A percentile compares a stretch with the other conserved stretches of the same genome.
phyloP scores from a whole-genome alignment of 2,888 invertebrate species.

The Apomyelois bistriatella region DNA sequence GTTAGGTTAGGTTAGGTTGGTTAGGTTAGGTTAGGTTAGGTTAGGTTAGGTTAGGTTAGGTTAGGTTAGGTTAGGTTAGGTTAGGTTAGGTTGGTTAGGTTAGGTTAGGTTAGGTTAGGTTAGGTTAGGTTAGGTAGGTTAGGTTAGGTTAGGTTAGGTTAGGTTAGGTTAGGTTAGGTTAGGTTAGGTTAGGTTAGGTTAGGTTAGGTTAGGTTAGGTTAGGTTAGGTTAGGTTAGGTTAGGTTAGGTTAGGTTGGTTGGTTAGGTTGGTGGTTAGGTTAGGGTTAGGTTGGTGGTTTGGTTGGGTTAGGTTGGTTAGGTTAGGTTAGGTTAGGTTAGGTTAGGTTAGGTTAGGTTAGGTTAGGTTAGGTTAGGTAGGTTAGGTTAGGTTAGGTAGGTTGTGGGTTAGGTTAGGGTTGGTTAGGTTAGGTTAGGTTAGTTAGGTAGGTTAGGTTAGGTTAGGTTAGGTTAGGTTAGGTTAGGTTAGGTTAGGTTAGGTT shows the following conservation, averaged over 20 bases:
- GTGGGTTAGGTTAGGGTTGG: conserved; percentile 31
- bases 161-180: conserved; percentile 17
- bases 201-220: conserved; percentile 24
- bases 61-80: conserved; percentile 25
- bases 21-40: conserved; percentile 17
- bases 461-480: conserved; percentile 1
- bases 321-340: background rate
- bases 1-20: conserved; percentile 25
- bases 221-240: conserved; percentile 23
- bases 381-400: conserved; percentile 16
- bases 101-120: background rate
- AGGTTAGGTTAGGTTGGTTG: conserved; percentile 20
- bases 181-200: conserved; percentile 20
- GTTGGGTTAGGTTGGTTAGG: background rate
- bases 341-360: conserved; percentile 7
- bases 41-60: conserved; percentile 17
- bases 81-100: conserved; percentile 5
- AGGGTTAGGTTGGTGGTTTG: conserved; percentile 25
- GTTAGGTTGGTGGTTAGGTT: conserved; percentile 20
- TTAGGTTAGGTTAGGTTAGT: conserved; percentile 15
- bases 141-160: conserved; percentile 15
- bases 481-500: conserved; percentile 11
- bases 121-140: background rate
- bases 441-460: background rate
- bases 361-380: conserved; percentile 15